Evolutionary conservation across 2,888 invertebrate species (phyloP), one percentile per base, ranked within the genome.

Genomic region (Acanthosepion lycidas): DNA sequence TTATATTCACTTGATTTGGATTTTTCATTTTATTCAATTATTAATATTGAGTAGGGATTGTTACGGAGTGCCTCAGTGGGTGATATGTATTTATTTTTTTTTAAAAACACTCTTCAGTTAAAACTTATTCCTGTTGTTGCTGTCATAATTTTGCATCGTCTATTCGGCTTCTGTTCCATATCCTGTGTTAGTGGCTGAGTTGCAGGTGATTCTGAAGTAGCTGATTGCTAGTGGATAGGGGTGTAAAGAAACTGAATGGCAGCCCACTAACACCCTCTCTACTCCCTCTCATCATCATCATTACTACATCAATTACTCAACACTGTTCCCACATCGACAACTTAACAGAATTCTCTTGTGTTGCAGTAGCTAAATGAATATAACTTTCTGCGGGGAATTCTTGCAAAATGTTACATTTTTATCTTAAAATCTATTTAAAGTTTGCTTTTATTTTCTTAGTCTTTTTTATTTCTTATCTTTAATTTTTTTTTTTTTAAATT

Each of bases 281-380:
- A 20, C 23, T 20, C 59, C 23, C 20, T 59, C 20, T 59, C 18
- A 18, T 78, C 28, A n/a, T 78, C 78, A 59, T 59, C 20, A 78
- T 78, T n/a, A 78, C 78, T 78, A 78, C 78, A n/a, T 78, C 78
- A 78, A n/a, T 78, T 78, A 78, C 78, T 33, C 78, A n/a, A n/a
- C n/a, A n/a, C 12, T n/a, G 12, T 12, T 9, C n/a, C 78, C n/a
- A 23, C 78, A 78, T 9, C 2, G 78, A 78, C 78, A n/a, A 78
- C n/a, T 78, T 78, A 78, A 78, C 78, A 78, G n/a, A 78, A 42
- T 42, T 42, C n/a, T 78, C 23, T 18, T 78, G 78, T 15, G 15
- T 18, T 33, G n/a, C 5, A 78, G 78, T 12, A 78, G 78, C n/a
- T 78, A 78, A n/a, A 78, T 78, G n/a, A 78, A 78, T 33, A 15